phyloP scores from a whole-genome alignment of 2,888 invertebrate genomes.

The Caenorhabditis becei region DNA sequence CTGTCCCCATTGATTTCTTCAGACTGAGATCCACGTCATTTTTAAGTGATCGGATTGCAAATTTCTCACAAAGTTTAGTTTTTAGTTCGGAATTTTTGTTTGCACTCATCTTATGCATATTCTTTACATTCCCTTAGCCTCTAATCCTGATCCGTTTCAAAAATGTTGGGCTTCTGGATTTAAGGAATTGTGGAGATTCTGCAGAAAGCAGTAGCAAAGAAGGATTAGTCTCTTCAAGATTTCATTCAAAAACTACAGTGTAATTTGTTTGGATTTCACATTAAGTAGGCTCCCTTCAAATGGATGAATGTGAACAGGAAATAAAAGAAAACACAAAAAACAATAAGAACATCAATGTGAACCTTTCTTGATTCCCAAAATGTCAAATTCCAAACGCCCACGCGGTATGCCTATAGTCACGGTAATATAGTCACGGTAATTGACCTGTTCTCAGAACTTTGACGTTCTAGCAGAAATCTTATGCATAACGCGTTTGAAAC shows the following conservation, averaged over 20 bases:
- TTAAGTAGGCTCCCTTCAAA: no score
- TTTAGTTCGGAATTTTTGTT: constrained; percentile 46
- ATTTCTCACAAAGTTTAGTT: constrained; percentile 56
- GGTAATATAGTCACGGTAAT: no score
- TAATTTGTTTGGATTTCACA: not conserved
- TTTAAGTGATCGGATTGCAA: constrained; percentile 38
- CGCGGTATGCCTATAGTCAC: no score
- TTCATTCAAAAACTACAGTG: not conserved
- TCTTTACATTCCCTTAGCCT: not conserved
- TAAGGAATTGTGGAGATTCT: not conserved
- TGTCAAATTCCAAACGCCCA: not conserved
- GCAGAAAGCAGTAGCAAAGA: not conserved
- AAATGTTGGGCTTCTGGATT: not conserved
- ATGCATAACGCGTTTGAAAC: constrained; percentile 10
- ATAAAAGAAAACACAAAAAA: not conserved
- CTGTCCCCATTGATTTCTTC: not conserved
- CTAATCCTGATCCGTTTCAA: constrained; percentile 1
- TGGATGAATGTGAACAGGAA: no score
- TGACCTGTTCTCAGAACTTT: constrained; percentile 16
- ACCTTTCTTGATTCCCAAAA: no score
- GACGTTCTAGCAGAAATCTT: not conserved
- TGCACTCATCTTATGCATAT: constrained; percentile 36
- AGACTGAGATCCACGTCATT: constrained; percentile 23
- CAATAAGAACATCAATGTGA: no score
- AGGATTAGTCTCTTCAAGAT: not conserved